Percentiles rank a stretch among this genome's conserved stretches.
phyloP scores from a whole-genome alignment of 1,140 invertebrate genomes.

The Euwallacea similis region DNA sequence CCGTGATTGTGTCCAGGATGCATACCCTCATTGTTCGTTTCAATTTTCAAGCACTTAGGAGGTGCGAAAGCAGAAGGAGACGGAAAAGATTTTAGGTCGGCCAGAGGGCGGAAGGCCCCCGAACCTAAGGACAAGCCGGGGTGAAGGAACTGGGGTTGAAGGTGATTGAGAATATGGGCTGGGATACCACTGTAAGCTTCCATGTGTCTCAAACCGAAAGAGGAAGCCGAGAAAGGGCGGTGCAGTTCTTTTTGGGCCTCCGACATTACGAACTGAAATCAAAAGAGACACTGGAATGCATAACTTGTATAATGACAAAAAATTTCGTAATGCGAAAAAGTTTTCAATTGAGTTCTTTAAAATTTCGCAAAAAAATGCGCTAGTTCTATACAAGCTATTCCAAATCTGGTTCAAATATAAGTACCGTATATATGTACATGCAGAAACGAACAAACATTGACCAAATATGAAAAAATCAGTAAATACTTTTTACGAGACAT shows the following conservation, averaged over 20 bases:
- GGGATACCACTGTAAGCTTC: slow-evolving; percentile 59
- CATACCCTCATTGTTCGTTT: slow-evolving; percentile 49
- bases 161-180: slow-evolving; percentile 58
- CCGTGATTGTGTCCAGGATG: slow-evolving; percentile 43
- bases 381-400: no score
- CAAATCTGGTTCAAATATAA: no score
- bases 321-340: no score
- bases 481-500: no score
- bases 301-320: no score
- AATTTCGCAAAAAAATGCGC: no score
- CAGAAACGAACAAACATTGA: no score
- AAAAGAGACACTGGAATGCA: no score
- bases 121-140: slow-evolving; percentile 53
- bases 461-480: no score
- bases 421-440: no score
- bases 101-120: slow-evolving; percentile 51
- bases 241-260: slow-evolving; percentile 52
- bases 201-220: slow-evolving; percentile 59
- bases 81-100: slow-evolving; percentile 57
- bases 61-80: slow-evolving; percentile 57
- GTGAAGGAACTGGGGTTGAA: slow-evolving; percentile 59
- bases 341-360: no score
- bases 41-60: slow-evolving; percentile 58
- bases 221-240: slow-evolving; percentile 54
- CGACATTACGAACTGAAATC: slow-evolving; percentile 51